Base-by-base conservation (phyloP, 2,888 invertebrate species). In the Zootermopsis nevadensis region DNA sequence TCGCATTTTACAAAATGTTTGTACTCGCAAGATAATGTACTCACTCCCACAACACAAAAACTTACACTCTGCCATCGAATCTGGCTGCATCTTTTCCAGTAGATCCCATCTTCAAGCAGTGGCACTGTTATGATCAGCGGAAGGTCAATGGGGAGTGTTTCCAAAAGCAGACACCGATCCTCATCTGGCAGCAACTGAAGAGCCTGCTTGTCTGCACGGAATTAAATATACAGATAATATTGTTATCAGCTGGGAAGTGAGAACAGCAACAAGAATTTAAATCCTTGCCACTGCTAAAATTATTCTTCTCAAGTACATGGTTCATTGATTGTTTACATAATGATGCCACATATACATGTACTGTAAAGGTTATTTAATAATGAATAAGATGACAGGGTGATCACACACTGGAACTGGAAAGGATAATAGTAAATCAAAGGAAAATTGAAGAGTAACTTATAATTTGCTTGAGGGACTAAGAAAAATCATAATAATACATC, bases 31-130 rank as follows among this genome's bases (percentile, higher is more conserved):
- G 48, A 48, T 15, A 19, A 15, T 3, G 0, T 48, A 15, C 19
- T 48, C 19, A 19, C 48, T 19, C 15, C 48, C 15, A 48, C 48
- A 19, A 15, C 48, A 48, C 19, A 48, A 48, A 48, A 60, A 86
- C 87, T 53, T 87, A 86, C 53, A 86, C 66, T 81, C 8, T 88
- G 88, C 86, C 88, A 90, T 55, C 88, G 77, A n/a, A 72, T 88
- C 74, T 88, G 88, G 81, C 90, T 91, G 22, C 91, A 90, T 81
- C 93, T 90, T 87, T 92, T 89, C 94, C 94, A 94, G 88, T 93
- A 94, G 88, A 92, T 91, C 87, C 94, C 93, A 85, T 93, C 91
- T 88, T 90, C 89, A 66, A 93, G 92, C 27, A 90, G 86, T 3
- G 91, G 92, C 6, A 93, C 91, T 67, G 91, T 91, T 83, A 90